phyloP scores from a whole-genome alignment of 2,888 invertebrate species.

The Spatulosminthurus flaviceps region DNA sequence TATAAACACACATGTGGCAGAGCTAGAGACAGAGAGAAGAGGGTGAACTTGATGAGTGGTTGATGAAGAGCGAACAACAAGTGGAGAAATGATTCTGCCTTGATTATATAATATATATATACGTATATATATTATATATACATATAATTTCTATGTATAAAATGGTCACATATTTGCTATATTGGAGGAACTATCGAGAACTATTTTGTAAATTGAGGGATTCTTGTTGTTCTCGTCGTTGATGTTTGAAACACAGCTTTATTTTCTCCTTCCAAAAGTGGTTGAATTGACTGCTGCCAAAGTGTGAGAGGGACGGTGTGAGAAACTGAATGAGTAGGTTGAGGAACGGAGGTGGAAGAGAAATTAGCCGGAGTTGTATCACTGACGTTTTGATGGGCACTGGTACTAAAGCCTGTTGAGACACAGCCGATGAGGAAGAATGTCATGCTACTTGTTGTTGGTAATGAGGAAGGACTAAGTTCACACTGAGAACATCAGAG shows the following conservation, averaged over 20 bases:
- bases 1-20: constrained; percentile 28
- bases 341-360: not conserved
- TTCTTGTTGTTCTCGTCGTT: not conserved
- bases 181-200: not conserved
- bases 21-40: not conserved
- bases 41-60: not conserved
- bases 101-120: too few species aligned
- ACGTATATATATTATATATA: too few species aligned
- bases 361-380: constrained; percentile 15
- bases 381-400: constrained; percentile 36
- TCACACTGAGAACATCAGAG: constrained; percentile 49
- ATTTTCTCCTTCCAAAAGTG: too few species aligned
- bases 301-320: not conserved
- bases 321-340: not conserved
- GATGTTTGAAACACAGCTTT: not conserved
- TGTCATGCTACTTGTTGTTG: constrained; percentile 59
- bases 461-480: constrained; percentile 40
- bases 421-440: constrained; percentile 51
- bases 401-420: constrained; percentile 43
- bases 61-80: not conserved
- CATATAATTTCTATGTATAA: not conserved
- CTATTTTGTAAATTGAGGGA: not conserved
- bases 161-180: constrained; percentile 23
- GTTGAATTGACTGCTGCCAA: too few species aligned
- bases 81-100: too few species aligned